Base-by-base conservation (phyloP, 2,888 invertebrate species). In the Holacanthella duospinosa region DNA sequence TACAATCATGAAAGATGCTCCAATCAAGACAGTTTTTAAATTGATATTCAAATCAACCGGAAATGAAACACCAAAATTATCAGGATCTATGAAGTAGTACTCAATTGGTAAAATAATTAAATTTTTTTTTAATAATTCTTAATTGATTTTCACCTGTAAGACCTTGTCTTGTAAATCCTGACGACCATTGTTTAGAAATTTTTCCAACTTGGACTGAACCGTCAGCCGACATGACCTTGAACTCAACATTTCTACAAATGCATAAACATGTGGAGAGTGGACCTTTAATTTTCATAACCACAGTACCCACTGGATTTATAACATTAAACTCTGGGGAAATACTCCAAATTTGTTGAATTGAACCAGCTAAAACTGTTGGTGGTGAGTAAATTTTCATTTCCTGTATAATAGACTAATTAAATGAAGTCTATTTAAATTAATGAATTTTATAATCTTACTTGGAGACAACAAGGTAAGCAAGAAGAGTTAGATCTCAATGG, bases 401-500 rank as follows among this genome's bases (percentile, higher is more conserved):
- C 29, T 24, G 21, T n/a, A n/a, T n/a, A 60, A 61, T 9, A 19
- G 25, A 61, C 57, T 29, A 25, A 25, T 53, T 29, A 54, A 62
- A 27, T 44, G n/a, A n/a, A 56, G n/a, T 58, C 19, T 25, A n/a
- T 4, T 24, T 25, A 43, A 56, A 21, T 53, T 56, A 29, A 29
- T 44, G 26, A n/a, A 21, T 29, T 9, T 43, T 44, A 25, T 6
- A 24, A 62, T 12, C n/a, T 24, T 60, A 66, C 79, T 76, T 79
- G 79, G 55, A 79, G 74, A 70, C 77, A 79, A 27, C 59, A 59
- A 24, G 59, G 59, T 9, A 3, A 59, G 68, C 80, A 79, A 63
- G 79, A 80, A 19, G 75, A 74, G 56, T 74, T 74, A 70, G 79
- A 80, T 25, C 78, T 72, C 9, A 79, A 75, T 2, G 78, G 78